phyloP scores from a whole-genome alignment of 2,797 vertebrate genomes.

The Chaetodon trifasciatus region DNA sequence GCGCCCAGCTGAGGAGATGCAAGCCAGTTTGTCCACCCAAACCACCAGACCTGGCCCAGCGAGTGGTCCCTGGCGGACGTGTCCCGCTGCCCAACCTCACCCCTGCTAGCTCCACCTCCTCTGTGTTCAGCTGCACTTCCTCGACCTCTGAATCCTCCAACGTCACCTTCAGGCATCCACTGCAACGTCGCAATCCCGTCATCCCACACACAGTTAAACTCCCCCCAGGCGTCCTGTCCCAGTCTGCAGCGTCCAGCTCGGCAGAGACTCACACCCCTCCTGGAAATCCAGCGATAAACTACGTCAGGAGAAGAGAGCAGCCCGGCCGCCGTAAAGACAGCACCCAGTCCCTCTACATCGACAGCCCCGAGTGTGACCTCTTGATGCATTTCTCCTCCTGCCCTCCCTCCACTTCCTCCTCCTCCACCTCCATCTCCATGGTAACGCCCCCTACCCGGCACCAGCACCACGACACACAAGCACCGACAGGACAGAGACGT shows the following conservation, averaged over 20 bases:
- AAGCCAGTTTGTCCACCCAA: constrained; percentile 61
- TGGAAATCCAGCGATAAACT: constrained; percentile 35
- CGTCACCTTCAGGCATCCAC: constrained; percentile 78
- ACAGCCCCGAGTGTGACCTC: constrained; percentile 73
- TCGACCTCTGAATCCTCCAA: constrained; percentile 59
- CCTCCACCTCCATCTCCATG: constrained; percentile 75
- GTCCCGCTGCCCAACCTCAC: constrained; percentile 44
- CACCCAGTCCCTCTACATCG: constrained; percentile 90
- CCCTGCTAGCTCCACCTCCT: constrained; percentile 66
- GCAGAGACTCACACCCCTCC: constrained; percentile 29
- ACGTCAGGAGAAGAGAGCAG: constrained; percentile 84
- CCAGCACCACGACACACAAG: constrained; percentile 38
- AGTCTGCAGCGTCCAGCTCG: neutral
- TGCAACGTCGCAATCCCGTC: constrained; percentile 89
- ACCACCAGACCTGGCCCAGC: constrained; percentile 63
- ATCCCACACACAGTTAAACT: constrained; percentile 92
- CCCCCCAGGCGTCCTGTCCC: constrained; percentile 83
- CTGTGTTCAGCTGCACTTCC: constrained; percentile 58
- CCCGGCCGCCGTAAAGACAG: constrained; percentile 89
- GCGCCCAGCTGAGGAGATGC: constrained; percentile 56
- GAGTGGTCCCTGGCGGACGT: constrained; percentile 48
- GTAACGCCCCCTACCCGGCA: constrained; percentile 56
- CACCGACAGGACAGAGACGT: constrained; percentile 81
- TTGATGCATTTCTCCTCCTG: constrained; percentile 69
- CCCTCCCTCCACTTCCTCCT: constrained; percentile 67